These are phyloP conservation scores for Elymnias hypermnestra DNA, from an alignment of 1,140 invertebrate species.

Conservation along the genomic window DNA sequence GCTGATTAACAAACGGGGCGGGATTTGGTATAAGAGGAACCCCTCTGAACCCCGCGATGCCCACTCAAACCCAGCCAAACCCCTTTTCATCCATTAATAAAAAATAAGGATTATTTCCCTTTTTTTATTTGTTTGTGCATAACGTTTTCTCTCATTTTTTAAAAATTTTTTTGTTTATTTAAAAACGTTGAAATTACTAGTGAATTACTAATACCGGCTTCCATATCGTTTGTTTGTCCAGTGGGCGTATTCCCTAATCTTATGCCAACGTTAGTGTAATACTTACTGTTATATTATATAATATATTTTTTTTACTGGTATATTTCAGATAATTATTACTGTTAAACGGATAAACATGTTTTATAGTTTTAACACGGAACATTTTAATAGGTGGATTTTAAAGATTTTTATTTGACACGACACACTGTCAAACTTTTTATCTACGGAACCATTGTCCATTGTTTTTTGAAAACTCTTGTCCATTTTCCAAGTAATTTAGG, in stretches of 20 bases:
- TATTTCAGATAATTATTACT: slow-evolving; percentile 73
- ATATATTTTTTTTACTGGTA: slow-evolving; percentile 73
- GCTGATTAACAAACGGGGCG: no score
- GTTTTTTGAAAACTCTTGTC: slow-evolving; percentile 62
- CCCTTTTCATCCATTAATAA: no score
- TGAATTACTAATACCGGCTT: no score
- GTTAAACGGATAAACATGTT: slow-evolving; percentile 64
- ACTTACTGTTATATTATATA: slow-evolving; percentile 64
- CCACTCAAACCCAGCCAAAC: no score
- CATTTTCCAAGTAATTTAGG: slow-evolving; percentile 71
- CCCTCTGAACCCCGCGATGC: no score
- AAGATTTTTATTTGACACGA: slow-evolving; percentile 49
- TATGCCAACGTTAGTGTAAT: slow-evolving; percentile 52
- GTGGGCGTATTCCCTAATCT: slow-evolving; percentile 34
- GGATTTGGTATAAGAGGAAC: no score
- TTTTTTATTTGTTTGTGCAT: no score
- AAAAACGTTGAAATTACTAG: background rate
- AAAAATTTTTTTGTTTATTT: no score
- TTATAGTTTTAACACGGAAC: slow-evolving; percentile 67
- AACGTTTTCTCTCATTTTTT: no score
- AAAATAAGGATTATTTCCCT: no score
- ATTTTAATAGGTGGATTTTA: slow-evolving; percentile 56
- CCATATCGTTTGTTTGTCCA: no score
- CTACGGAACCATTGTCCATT: slow-evolving; percentile 61
- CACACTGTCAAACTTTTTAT: slow-evolving; percentile 29